Base-by-base conservation (phyloP, 2,888 invertebrate species). In the Drosophila engyochracea region DNA sequence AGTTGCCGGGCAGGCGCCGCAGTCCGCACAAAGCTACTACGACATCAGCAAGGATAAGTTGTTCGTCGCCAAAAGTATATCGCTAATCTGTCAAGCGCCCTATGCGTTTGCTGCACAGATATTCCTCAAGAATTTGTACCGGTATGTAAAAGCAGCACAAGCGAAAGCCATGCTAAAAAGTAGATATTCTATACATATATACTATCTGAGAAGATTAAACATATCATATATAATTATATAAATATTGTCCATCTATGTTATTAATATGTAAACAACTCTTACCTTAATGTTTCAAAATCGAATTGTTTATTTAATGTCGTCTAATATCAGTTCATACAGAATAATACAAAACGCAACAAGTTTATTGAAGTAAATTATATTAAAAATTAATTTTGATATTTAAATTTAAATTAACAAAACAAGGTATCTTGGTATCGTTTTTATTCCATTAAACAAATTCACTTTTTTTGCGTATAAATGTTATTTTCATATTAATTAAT, bases 21-120 rank as follows among this genome's bases (percentile, higher is more conserved):
- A 96, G 70, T 96, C 97, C 12, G 97, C 97, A 72, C 95, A 97
- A 86, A 97, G 96, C 85, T 97, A 97, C 93, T 99, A 98, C 94
- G 98, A 99, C 94, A 96, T 97, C 91, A 95, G 96, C 93, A 98
- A 98, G 95, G 99, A 99, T 94, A 97, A 97, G 94, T 95, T 99
- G 79, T 98, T 96, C 94, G 99, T 99, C 91, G 97, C 98, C 86
- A 99, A 99, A 95, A 97, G 97, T 94, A 97, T 99, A 93, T 97
- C 97, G 81, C 95, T 99, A 77, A 96, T 99, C 89, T 97, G 98
- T 92, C 98, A 98, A 93, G 96, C 97, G 87, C 98, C 99, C 35
- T 98, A 98, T 94, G 96, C 98, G 59, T 96, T 97, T 93, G 97
- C 98, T 79, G 96, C 97, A 67, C 96, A 96, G 94, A 95, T 96